A percentile compares a stretch with the other conserved stretches of the same genome.
These are phyloP conservation scores for Virgularia gustaviana DNA, from an alignment of 92 coral and sea anemone genomes.

Conservation along the genomic window DNA sequence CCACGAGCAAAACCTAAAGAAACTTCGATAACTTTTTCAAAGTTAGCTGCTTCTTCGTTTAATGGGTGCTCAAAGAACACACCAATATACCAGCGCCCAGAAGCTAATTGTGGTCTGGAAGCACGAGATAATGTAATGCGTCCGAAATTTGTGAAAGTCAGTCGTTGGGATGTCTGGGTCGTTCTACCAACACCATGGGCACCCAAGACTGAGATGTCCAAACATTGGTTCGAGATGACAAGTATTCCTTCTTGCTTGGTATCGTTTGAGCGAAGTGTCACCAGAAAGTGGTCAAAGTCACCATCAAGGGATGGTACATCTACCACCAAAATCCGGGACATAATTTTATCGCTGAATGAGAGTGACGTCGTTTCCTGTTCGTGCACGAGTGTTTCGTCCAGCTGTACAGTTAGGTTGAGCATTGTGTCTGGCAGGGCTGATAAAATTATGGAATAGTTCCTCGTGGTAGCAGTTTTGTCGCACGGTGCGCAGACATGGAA, in stretches of 20 bases:
- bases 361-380: slow-evolving; percentile 55
- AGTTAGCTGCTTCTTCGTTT: background rate
- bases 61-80: slow-evolving; percentile 40
- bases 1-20: slow-evolving; percentile 57
- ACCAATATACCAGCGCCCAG: slow-evolving; percentile 91
- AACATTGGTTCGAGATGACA: slow-evolving; percentile 70
- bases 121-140: slow-evolving; percentile 77
- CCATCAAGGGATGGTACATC: slow-evolving; percentile 54
- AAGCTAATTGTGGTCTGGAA: slow-evolving; percentile 67
- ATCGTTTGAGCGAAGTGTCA: slow-evolving; percentile 63
- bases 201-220: slow-evolving; percentile 32
- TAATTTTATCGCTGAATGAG: slow-evolving; percentile 59
- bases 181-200: slow-evolving; percentile 24
- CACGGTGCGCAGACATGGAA: slow-evolving; percentile 16
- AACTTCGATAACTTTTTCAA: slow-evolving; percentile 54
- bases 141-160: slow-evolving; percentile 76
- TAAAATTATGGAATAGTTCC: slow-evolving; percentile 18
- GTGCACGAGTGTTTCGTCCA: slow-evolving; percentile 61
- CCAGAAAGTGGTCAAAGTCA: slow-evolving; percentile 59
- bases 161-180: slow-evolving; percentile 36
- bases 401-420: slow-evolving; percentile 49
- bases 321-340: slow-evolving; percentile 63
- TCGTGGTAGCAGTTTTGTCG: background rate
- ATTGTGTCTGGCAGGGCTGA: slow-evolving; percentile 19
- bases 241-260: slow-evolving; percentile 57